These are phyloP conservation scores for Neolamprologus ventralis DNA, from an alignment of 2,113 vertebrate species.

Conservation along the genomic window DNA sequence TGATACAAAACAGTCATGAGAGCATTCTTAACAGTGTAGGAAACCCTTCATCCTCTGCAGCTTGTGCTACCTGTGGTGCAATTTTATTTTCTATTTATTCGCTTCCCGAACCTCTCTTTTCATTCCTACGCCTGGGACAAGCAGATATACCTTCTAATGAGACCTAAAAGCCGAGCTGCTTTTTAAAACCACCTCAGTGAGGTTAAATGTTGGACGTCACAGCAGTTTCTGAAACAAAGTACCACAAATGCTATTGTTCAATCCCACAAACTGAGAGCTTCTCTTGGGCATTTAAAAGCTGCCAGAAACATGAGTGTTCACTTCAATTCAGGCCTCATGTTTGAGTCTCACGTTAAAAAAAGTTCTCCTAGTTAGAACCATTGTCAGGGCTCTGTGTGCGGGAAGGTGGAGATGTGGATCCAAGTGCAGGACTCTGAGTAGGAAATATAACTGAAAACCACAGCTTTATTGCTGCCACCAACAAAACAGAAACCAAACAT, in stretches of 20 bases:
- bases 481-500: too few species aligned
- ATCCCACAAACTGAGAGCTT: background rate
- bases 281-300: background rate
- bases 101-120: background rate
- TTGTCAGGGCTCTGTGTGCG: too few species aligned
- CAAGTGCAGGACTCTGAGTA: too few species aligned
- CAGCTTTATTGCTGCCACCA: too few species aligned
- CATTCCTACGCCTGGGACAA: background rate
- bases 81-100: background rate
- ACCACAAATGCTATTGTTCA: background rate
- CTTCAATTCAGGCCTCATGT: background rate
- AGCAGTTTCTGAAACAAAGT: background rate
- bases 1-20: background rate
- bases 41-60: background rate
- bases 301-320: background rate
- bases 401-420: too few species aligned
- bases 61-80: background rate
- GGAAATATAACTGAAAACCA: too few species aligned
- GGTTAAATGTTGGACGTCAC: background rate
- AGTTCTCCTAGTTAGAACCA: background rate
- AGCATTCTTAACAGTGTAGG: background rate
- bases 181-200: background rate
- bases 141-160: background rate
- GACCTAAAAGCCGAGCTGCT: background rate
- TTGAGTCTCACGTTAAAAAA: background rate